Conservation (phyloP, 2,113 vertebrate species). For the Bos taurus region ARS-UCD2.0 NC_037328.1:19123501-19124000, state of each 20-base stretch:
- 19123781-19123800: not conserved
- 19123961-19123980: not conserved
- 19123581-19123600: too few species aligned
- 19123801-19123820: not conserved
- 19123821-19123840: not conserved
- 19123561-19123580: too few species aligned
- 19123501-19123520: too few species aligned
- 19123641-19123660: not conserved
- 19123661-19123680: not conserved
- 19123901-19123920: not conserved
- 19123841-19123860: not conserved
- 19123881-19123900: not conserved
- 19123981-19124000: not conserved
- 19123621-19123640: not conserved
- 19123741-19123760: not conserved
- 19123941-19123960: not conserved
- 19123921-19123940: not conserved
- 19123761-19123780: not conserved
- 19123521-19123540: too few species aligned
- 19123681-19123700: not conserved
- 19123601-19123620: too few species aligned
- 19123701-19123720: not conserved
- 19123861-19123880: not conserved
- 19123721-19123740: not conserved
- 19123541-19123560: too few species aligned